These are phyloP conservation scores for Hydrotaea diabolus DNA, from an alignment of 2,888 invertebrate species.

Conservation along the genomic window DNA sequence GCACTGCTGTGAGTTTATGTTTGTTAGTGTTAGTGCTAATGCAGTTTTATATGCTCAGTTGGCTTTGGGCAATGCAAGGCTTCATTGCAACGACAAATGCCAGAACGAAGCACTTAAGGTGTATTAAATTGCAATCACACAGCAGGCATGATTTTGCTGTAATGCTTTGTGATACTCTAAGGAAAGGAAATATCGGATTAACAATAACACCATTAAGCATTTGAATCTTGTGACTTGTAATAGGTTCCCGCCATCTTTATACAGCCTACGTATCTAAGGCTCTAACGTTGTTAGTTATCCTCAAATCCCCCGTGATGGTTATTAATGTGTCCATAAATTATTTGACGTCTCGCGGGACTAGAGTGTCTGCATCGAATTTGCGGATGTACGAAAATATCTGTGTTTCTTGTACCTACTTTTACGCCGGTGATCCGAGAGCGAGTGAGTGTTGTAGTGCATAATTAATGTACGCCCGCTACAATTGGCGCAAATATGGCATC, in stretches of 20 bases:
- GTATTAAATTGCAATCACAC: neutral
- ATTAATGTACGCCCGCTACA: neutral
- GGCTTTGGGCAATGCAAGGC: neutral
- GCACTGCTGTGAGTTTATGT: slow-evolving; percentile 5
- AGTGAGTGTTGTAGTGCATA: neutral
- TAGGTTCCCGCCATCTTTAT: too few relatives aligned
- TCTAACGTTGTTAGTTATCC: neutral
- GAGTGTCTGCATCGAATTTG: neutral
- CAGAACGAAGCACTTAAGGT: neutral
- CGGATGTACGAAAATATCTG: neutral
- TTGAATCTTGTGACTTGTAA: too few relatives aligned
- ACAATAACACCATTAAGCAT: too few relatives aligned
- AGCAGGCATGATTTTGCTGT: too few relatives aligned
- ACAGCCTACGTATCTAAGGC: neutral
- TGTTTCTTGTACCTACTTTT: neutral
- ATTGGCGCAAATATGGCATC: neutral
- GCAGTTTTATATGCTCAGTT: slow-evolving; percentile 20
- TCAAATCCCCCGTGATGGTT: neutral
- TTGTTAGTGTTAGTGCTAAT: slow-evolving; percentile 27
- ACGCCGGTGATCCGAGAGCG: neutral
- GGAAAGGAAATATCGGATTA: too few relatives aligned
- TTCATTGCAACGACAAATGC: slow-evolving; percentile 6
- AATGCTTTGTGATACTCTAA: too few relatives aligned
- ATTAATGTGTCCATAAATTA: slow-evolving; percentile 20
- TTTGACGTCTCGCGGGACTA: neutral